Conservation (phyloP, 2,888 invertebrate species). For the Blera fallax region DNA sequence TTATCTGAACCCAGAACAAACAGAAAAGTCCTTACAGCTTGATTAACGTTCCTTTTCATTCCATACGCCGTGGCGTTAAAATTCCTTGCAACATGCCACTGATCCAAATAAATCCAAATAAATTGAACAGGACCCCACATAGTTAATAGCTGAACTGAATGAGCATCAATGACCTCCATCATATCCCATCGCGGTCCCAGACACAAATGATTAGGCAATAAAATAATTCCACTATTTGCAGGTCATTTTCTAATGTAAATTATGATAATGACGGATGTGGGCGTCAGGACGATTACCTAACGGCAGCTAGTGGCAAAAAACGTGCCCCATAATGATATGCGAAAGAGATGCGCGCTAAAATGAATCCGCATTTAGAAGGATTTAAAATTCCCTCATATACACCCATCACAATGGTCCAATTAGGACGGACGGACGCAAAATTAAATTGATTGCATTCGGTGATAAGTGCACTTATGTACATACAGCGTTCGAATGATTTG, state of each 20-base stretch:
- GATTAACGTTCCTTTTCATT: no score
- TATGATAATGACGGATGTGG: slow-evolving; percentile 1
- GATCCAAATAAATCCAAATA: no score
- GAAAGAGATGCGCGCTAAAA: neutral
- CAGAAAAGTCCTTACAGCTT: no score
- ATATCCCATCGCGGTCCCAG: neutral
- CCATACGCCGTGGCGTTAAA: no score
- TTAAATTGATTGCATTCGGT: slow-evolving; percentile 48
- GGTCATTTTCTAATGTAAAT: slow-evolving; percentile 32
- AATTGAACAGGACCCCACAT: neutral
- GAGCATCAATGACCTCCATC: neutral
- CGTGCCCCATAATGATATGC: neutral
- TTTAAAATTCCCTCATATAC: slow-evolving; percentile 26
- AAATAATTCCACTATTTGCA: slow-evolving; percentile 26
- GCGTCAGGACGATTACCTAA: neutral
- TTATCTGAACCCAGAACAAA: no score
- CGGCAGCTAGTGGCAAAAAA: neutral
- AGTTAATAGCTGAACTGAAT: neutral
- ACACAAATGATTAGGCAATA: slow-evolving; percentile 14
- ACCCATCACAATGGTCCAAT: slow-evolving; percentile 52
- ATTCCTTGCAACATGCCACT: no score
- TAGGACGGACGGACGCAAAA: slow-evolving; percentile 24
- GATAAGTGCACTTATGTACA: slow-evolving; percentile 59
- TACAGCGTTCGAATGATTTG: slow-evolving; percentile 51
- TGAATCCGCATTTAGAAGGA: slow-evolving; percentile 36